Base-by-base conservation (phyloP, 2,888 invertebrate species). In the Microdon myrmicae region DNA sequence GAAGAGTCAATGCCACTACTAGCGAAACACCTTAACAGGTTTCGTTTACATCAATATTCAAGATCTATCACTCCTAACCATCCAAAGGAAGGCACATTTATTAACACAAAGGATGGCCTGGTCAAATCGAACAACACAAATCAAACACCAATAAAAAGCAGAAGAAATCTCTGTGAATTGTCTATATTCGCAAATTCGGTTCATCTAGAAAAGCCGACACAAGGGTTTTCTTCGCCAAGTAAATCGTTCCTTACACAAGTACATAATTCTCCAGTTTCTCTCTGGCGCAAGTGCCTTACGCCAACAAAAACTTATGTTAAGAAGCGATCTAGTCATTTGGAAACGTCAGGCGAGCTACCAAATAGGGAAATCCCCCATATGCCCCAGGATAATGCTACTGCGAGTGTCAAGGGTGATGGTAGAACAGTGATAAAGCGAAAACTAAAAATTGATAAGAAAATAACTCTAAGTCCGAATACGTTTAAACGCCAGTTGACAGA, bases 301-400 rank as follows among this genome's bases (percentile, higher is more conserved):
- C 72, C 76, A 0, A 19, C 68, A 10, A 72, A 71, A 5, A 77
- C 77, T 1, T 77, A 77, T 20, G 55, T 71, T 0, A 71, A 73
- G n/a, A n/a, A n/a, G n/a, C n/a, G n/a, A n/a, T n/a, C n/a, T n/a
- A n/a, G n/a, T n/a, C n/a, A n/a, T n/a, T n/a, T n/a, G n/a, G n/a
- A n/a, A n/a, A n/a, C n/a, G n/a, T n/a, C n/a, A 4, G 22, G 10
- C 7, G 32, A 23, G 26, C 22, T n/a, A 5, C 6, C 10, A 6
- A 56, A 43, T 49, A n/a, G n/a, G n/a, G n/a, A n/a, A n/a, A n/a
- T n/a, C n/a, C n/a, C 26, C 41, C 12, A 43, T 38, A 3, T 2
- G 9, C 1, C 14, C 31, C 3, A 4, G 2, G 3, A 31, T 31
- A 7, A 2, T 9, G 3, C 8, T 14, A 31, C 22, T 5, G 2